Base-by-base conservation (phyloP, 2,888 invertebrate genomes). In the Halocaridina rubra region DNA sequence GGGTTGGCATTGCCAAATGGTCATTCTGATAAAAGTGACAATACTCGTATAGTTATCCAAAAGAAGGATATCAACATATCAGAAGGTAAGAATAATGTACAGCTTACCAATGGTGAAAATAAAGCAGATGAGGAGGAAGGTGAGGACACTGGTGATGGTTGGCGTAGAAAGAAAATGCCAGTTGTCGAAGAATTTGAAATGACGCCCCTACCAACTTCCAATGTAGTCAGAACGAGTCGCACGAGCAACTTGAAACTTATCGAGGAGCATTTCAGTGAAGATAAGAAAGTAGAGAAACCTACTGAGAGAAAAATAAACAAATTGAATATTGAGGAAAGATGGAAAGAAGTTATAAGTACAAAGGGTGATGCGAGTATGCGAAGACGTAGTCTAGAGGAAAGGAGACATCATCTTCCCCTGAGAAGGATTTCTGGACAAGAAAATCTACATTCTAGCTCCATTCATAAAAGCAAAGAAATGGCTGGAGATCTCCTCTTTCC, bases 371-470 rank as follows among this genome's bases (percentile, higher is more conserved):
- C 16, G 53, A 53, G 16, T 2, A 53, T 53, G 7, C 4, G 53
- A 53, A 53, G 53, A 32, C 29, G 24, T 3, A 77, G 3, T 29
- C 33, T 22, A 3, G 33, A 33, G n/a, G 8, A 2, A n/a, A 67
- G 67, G n/a, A 46, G 27, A 7, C 24, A 46, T 22, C 78, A 78
- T 10, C 81, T 77, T 19, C 77, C 76, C 0, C 39, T 82, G 1
- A 32, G 69, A 29, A 24, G 82, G n/a, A 69, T 82, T 0, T 82
- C 82, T 46, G 81, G 67, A 16, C 76, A 67, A 3, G 75, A 19
- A 0, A 72, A 61, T 7, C 0, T n/a, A 27, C 39, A 46, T 5
- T 29, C 64, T 2, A 30, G 32, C 19, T 24, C 77, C 13, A 2
- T 3, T n/a, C n/a, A 57, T 5, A 7, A 4, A 5, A 67, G 64